Conservation (phyloP, 2,888 invertebrate species). For the Branchinecta sandiegonensis region DNA sequence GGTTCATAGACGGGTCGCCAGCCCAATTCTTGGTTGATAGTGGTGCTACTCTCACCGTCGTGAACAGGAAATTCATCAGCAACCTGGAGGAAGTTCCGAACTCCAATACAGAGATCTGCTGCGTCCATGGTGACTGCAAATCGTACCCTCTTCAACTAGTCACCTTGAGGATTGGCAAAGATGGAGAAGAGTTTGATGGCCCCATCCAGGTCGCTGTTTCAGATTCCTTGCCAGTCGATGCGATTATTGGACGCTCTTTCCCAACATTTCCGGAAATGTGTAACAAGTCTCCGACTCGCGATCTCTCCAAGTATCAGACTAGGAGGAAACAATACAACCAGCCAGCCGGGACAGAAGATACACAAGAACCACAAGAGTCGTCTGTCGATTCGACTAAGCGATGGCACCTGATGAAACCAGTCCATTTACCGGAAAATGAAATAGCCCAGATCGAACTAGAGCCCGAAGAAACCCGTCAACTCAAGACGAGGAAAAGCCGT, state of each 20-base stretch:
- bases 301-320: neutral
- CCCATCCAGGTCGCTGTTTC: neutral
- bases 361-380: neutral
- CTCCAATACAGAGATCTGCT: neutral
- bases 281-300: neutral
- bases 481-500: too few species aligned
- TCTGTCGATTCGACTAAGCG: too few species aligned
- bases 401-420: too few species aligned
- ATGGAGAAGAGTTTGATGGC: conserved; percentile 4
- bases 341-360: neutral
- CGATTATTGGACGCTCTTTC: neutral
- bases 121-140: conserved; percentile 8
- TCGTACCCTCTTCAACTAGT: conserved; percentile 2
- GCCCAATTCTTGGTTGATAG: conserved; percentile 8
- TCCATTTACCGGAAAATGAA: too few species aligned
- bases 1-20: neutral
- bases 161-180: neutral
- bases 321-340: neutral
- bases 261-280: neutral
- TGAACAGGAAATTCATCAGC: neutral
- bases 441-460: too few species aligned
- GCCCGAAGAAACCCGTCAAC: too few species aligned
- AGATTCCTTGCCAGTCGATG: neutral
- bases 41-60: neutral
- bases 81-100: neutral